Percentiles rank a stretch among this genome's conserved stretches.
phyloP scores from a whole-genome alignment of 2,113 vertebrate genomes.

The Larimichthys polyactis region DNA sequence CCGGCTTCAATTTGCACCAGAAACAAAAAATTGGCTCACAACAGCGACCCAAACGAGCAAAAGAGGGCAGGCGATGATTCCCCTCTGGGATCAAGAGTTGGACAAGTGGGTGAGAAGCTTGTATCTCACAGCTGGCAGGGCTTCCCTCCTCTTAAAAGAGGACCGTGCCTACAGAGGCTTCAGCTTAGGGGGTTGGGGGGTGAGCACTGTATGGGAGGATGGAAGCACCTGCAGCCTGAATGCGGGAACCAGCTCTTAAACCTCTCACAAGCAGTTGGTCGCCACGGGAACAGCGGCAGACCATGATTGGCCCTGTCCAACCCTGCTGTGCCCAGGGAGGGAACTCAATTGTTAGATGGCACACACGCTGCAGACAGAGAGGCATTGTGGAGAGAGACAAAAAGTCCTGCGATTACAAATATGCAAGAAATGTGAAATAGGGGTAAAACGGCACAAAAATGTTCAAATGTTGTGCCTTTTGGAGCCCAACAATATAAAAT shows the following conservation, averaged over 20 bases:
- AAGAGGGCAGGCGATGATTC: background rate
- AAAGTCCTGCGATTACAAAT: background rate
- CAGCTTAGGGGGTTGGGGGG: constrained; percentile 4
- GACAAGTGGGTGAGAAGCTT: constrained; percentile 32
- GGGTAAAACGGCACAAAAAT: background rate
- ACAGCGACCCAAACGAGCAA: background rate
- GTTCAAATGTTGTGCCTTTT: background rate
- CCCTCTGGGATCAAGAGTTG: background rate
- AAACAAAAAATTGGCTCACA: background rate
- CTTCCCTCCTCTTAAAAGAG: constrained; percentile 32
- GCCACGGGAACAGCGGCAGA: constrained; percentile 63
- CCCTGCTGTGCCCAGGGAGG: constrained; percentile 70
- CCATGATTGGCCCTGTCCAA: constrained; percentile 59
- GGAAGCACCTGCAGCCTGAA: constrained; percentile 68
- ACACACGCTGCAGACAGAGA: constrained; percentile 6
- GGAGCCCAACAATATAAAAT: background rate
- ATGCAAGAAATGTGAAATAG: background rate
- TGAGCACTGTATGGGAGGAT: constrained; percentile 26
- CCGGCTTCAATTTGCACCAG: background rate
- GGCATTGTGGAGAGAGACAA: background rate
- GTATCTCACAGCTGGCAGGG: constrained; percentile 39
- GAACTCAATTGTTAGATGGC: constrained; percentile 50
- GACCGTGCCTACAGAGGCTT: constrained; percentile 39
- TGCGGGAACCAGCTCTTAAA: constrained; percentile 67
- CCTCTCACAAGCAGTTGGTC: constrained; percentile 60